Base-by-base conservation (phyloP, 2,797 vertebrate genomes). In the Sebastes nivosus region DNA sequence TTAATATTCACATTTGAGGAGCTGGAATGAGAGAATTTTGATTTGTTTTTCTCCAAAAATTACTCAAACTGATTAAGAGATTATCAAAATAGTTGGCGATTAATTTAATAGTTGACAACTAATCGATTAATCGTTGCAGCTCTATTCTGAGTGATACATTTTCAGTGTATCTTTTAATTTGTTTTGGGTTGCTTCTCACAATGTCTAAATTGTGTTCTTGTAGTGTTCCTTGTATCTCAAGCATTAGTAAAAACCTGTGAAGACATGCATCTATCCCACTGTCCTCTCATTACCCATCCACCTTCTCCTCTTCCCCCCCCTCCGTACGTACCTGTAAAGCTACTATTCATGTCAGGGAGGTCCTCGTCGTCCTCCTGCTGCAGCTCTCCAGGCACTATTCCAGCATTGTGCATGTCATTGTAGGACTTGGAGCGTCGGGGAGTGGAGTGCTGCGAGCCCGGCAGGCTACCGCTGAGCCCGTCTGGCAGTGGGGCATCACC, bases 401-500 rank as follows among this genome's bases (percentile, higher is more conserved):
- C 98, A 97, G 98, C 98, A 98, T 99, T 98, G 96, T 98, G 97
- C 98, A 99, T 99, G 95, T 99, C 98, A 99, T 99, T 98, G 97
- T 99, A 99, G 93, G 98, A 99, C 95, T 99, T 99, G 93, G 95
- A 94, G 94, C 99, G 97, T 94, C 96, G 97, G 79, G 98, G 97
- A 81, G 97, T 98, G 27, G 97, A 96, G 94, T 97, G 95, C 95
- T 97, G 97, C 83, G 97, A 98, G 96, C 96, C 96, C 84, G 97
- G 94, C 90, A 96, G 96, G 93, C 97, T 96, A 94, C 90, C 55
- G 75, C 90, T 94, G 92, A 94, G 90, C 90, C 89, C 72, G 93
- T 96, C 97, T 94, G 97, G 95, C 95, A 97, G 95, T 96, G 89
- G 93, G 84, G 96, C 98, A 99, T 99, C 96, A 95, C 97, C 96